Evolutionary conservation across 2,888 invertebrate genomes (phyloP).

Genomic region (Cheilosia soror): DNA sequence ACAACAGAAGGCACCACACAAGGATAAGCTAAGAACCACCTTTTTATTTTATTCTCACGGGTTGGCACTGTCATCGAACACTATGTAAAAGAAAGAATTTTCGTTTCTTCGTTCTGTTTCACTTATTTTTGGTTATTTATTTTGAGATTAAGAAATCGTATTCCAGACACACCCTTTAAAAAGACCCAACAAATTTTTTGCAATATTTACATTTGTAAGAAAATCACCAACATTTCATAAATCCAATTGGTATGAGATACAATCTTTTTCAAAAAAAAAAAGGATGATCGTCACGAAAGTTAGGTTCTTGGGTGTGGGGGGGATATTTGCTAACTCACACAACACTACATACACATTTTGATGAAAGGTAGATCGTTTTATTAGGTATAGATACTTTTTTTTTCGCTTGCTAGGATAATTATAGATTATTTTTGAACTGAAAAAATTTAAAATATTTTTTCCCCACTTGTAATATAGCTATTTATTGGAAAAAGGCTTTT

Average conservation of each 20-base stretch:
- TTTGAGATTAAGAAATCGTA: slow-evolving; percentile 26
- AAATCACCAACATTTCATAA: slow-evolving; percentile 11
- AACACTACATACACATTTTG: slow-evolving; percentile 31
- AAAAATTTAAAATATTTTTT: neutral
- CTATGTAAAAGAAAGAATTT: slow-evolving; percentile 7
- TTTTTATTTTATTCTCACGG: slow-evolving; percentile 28
- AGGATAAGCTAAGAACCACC: slow-evolving; percentile 37
- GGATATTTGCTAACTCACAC: slow-evolving; percentile 32
- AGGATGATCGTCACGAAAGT: slow-evolving; percentile 26
- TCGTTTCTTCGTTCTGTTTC: slow-evolving; percentile 9
- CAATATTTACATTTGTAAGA: neutral
- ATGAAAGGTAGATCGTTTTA: slow-evolving; percentile 4
- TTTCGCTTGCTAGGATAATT: slow-evolving; percentile 49
- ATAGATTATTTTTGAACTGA: slow-evolving; percentile 26
- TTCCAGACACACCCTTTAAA: slow-evolving; percentile 48
- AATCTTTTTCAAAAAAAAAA: neutral
- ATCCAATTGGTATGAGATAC: neutral
- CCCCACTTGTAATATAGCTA: neutral
- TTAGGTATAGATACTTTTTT: slow-evolving; percentile 32
- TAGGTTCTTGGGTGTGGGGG: neutral
- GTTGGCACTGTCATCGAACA: slow-evolving; percentile 23
- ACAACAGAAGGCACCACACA: slow-evolving; percentile 34
- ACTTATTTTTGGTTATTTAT: slow-evolving; percentile 21
- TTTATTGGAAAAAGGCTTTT: slow-evolving; percentile 45
- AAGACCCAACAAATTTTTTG: slow-evolving; percentile 3